Evolutionary conservation across 2,113 vertebrate species (phyloP), one percentile per base, ranked within the genome.

Genomic region (Brachyistius frenatus): DNA sequence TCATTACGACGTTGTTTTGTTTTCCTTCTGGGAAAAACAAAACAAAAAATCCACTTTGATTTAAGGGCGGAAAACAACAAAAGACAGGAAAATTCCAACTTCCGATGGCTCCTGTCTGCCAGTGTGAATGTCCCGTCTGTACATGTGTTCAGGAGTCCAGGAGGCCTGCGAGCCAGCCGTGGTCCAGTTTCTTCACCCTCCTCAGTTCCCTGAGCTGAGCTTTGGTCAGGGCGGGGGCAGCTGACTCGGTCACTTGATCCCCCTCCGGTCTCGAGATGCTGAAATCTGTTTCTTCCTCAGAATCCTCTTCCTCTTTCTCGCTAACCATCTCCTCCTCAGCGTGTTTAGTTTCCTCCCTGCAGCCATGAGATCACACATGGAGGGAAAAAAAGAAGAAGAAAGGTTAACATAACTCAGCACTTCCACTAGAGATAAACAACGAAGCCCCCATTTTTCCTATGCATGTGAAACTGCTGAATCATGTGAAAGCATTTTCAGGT

Each of bases 161-260:
- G 15, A 91, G 57, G 13, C 46, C 67, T 66, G 81, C 47, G 9
- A 96, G 54, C 98, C 98, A 99, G 87, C 95, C 95, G 70, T 95
- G 96, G 93, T 99, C 96, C 2, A 86, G 87, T 91, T 94, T 97
- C 80, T 94, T 95, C 76, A 98, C 83, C 77, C 93, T 95, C 55
- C 93, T 95, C 84, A 99, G 92, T 77, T 98, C 95, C 78, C 88
- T 97, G 49, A 93, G 89, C 81, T 97, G 93, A 7, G 91, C 88
- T 93, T 95, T 98, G 0, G 95, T 95, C 3, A 97, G 88, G 67
- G 93, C 85, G 0, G 80, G 85, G 0, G 74, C 37, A 0, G 58
- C 16, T 0, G 7, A 4, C 4, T 60, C 80, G 0, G 37, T 0
- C 1, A 90, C 90, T 47, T 80, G 91, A 7, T 64, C 50, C 79